A percentile compares a stretch with the other conserved stretches of the same genome.
These are phyloP conservation scores for Meghimatium bilineatum DNA, from an alignment of 2,888 invertebrate species.

Conservation along the genomic window DNA sequence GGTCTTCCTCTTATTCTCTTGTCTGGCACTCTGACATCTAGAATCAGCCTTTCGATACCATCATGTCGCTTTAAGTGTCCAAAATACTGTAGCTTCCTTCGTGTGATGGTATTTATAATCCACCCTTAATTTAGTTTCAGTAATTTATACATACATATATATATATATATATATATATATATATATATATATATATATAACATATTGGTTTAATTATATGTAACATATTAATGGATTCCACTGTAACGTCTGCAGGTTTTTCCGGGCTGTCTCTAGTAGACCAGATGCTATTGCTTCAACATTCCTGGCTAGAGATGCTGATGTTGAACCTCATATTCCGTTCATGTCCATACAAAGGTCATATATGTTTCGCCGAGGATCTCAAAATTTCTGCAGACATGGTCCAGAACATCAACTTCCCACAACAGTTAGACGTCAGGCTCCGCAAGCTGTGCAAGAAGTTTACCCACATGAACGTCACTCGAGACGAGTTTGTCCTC, in stretches of 20 bases:
- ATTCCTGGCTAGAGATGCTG: conserved; percentile 96
- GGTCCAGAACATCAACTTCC: conserved; percentile 64
- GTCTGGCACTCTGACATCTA: too few species aligned
- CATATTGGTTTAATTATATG: too few species aligned
- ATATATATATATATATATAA: too few species aligned
- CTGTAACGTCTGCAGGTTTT: conserved; percentile 82
- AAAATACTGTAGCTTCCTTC: too few species aligned
- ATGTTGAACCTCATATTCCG: conserved; percentile 93
- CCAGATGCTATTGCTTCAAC: conserved; percentile 94
- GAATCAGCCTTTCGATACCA: too few species aligned
- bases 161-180: too few species aligned
- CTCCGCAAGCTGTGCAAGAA: conserved; percentile 74
- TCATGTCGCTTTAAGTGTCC: too few species aligned
- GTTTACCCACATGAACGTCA: conserved; percentile 82
- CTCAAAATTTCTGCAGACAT: conserved; percentile 71
- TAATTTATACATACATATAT: too few species aligned
- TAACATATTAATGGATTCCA: too few species aligned
- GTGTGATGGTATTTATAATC: too few species aligned
- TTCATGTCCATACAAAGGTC: conserved; percentile 83
- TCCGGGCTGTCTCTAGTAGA: conserved; percentile 94
- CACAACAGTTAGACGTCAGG: conserved; percentile 69
- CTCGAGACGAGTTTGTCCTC: conserved; percentile 94
- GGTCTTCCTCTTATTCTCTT: too few species aligned
- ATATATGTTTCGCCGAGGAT: conserved; percentile 75
- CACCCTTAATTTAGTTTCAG: too few species aligned